phyloP scores from a whole-genome alignment of 2,797 vertebrate genomes.

The Hyperoplus immaculatus region DNA sequence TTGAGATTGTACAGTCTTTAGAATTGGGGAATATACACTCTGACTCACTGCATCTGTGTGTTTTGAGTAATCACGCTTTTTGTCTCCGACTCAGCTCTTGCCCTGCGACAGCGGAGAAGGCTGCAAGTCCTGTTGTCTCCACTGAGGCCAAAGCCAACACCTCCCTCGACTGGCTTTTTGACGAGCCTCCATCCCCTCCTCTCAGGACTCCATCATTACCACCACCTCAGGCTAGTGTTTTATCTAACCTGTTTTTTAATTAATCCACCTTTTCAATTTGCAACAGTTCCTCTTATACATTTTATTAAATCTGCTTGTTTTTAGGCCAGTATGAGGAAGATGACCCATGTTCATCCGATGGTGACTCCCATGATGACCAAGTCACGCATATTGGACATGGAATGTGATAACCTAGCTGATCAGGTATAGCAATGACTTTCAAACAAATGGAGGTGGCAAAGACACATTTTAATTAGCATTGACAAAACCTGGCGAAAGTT shows the following conservation, averaged over 20 bases:
- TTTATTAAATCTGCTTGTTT: neutral
- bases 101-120: neutral
- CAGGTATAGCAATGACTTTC: conserved; percentile 61
- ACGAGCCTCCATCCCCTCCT: conserved; percentile 46
- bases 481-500: neutral
- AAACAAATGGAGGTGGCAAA: neutral
- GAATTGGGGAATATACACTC: neutral
- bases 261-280: neutral
- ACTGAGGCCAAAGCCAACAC: conserved; percentile 37
- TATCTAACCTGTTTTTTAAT: neutral
- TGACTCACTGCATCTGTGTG: neutral
- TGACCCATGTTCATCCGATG: neutral
- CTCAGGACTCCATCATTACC: neutral
- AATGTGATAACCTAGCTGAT: conserved; percentile 77
- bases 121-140: conserved; percentile 1
- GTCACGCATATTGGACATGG: conserved; percentile 69
- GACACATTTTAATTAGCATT: neutral
- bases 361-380: conserved; percentile 34
- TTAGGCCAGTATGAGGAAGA: conserved; percentile 56
- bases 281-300: neutral
- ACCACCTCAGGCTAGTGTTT: conserved; percentile 33
- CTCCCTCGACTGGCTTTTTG: conserved; percentile 72
- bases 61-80: neutral
- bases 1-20: neutral
- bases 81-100: conserved; percentile 22